A percentile compares a stretch with the other conserved stretches of the same genome.
These are phyloP conservation scores for Hydroisotoma schaefferi DNA, from an alignment of 2,888 invertebrate genomes.

Conservation along the genomic window DNA sequence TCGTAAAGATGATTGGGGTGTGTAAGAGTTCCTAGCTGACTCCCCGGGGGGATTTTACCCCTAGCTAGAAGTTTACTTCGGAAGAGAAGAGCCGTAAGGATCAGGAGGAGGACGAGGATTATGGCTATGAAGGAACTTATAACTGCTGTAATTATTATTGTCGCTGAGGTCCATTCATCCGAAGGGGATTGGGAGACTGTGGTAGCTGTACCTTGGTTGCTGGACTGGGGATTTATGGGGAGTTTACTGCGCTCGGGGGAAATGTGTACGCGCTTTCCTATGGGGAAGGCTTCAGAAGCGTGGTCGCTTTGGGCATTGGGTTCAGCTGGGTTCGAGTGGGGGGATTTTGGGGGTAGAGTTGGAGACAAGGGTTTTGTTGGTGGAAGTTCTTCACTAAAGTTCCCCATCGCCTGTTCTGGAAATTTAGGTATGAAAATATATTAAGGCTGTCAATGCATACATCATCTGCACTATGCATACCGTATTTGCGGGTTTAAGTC, in stretches of 20 bases:
- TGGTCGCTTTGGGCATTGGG: conserved; percentile 24
- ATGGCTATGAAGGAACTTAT: conserved; percentile 49
- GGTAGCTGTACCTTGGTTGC: background rate
- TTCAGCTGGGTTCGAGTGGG: background rate
- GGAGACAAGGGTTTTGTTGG: conserved; percentile 11
- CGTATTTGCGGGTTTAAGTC: too few species aligned
- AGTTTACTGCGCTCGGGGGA: background rate
- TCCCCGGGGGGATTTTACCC: conserved; percentile 40
- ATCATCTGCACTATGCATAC: too few species aligned
- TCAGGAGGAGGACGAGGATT: conserved; percentile 45
- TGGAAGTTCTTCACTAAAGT: conserved; percentile 33
- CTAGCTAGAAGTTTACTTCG: conserved; percentile 42
- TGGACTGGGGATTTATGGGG: background rate
- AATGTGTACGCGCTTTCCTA: conserved; percentile 4
- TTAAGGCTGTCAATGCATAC: too few species aligned
- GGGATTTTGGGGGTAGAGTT: background rate
- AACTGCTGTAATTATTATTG: conserved; percentile 47
- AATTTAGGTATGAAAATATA: background rate
- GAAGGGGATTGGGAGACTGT: conserved; percentile 4
- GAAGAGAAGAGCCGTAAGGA: conserved; percentile 47
- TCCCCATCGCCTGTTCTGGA: conserved; percentile 39
- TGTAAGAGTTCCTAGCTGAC: conserved; percentile 41
- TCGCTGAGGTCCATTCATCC: conserved; percentile 47
- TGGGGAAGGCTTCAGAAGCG: conserved; percentile 12
- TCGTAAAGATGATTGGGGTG: conserved; percentile 26